phyloP scores from a whole-genome alignment of 2,113 vertebrate species.

The Tupaia chinensis region DNA sequence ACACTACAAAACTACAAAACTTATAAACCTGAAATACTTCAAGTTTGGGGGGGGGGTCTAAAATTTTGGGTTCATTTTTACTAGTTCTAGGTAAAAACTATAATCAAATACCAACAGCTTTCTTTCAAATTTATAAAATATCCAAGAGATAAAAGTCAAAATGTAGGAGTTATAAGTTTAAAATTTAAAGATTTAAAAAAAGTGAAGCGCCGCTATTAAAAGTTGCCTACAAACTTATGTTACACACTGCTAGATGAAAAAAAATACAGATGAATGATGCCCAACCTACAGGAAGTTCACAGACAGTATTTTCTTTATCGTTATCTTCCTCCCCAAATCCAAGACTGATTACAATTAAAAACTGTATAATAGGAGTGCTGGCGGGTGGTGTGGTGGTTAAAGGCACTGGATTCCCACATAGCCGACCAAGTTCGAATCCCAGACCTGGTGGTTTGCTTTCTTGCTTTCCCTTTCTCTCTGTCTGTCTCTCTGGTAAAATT shows the following conservation, averaged over 20 bases:
- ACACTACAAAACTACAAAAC: constrained; percentile 16
- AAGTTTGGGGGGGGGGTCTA: background rate
- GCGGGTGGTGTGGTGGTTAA: too few relatives aligned
- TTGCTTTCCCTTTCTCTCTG: too few relatives aligned
- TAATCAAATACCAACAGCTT: constrained; percentile 10
- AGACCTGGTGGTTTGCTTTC: too few relatives aligned
- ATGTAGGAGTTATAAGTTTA: background rate
- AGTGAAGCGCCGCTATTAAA: background rate
- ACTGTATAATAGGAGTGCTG: background rate
- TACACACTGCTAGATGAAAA: background rate
- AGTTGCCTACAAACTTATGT: constrained; percentile 21
- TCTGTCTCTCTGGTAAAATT: too few relatives aligned
- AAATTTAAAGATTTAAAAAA: constrained; percentile 59
- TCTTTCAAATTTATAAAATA: constrained; percentile 48
- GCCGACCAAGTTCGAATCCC: too few relatives aligned
- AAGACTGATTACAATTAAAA: constrained; percentile 16
- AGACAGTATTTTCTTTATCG: constrained; percentile 20
- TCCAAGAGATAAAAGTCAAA: constrained; percentile 11
- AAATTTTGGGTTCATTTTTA: background rate
- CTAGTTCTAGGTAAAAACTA: constrained; percentile 25
- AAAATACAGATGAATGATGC: background rate
- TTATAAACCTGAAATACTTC: background rate
- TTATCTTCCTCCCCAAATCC: background rate
- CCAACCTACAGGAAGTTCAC: background rate
- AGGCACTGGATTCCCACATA: too few relatives aligned